Conservation (phyloP, 2,797 vertebrate genomes). For the Ciconia nigra region DNA sequence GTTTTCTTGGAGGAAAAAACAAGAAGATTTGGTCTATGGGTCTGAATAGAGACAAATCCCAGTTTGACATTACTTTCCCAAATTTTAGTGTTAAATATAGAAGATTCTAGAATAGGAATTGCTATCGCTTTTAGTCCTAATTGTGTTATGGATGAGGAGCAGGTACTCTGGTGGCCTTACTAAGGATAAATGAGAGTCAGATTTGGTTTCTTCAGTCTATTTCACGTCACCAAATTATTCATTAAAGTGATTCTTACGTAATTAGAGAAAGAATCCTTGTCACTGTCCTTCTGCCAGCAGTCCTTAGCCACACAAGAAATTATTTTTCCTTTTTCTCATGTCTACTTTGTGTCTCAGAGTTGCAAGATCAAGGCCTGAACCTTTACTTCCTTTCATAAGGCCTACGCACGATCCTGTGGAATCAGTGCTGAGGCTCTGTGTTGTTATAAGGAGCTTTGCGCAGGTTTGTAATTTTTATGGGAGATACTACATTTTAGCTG, state of each 20-base stretch:
- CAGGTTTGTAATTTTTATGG: background rate
- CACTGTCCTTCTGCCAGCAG: background rate
- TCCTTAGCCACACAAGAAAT: background rate
- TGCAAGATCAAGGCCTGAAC: background rate
- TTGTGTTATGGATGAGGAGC: background rate
- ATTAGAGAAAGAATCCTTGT: background rate
- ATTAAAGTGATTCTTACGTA: background rate
- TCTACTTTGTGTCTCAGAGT: background rate
- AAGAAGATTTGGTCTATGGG: background rate
- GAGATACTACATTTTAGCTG: background rate
- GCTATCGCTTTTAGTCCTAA: background rate
- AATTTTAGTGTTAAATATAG: background rate
- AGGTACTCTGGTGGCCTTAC: background rate
- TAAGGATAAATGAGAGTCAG: background rate
- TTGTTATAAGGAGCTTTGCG: background rate
- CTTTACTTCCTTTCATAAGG: background rate
- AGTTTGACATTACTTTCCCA: background rate
- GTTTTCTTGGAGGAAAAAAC: background rate
- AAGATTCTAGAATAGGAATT: background rate
- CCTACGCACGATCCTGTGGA: background rate
- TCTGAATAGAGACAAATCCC: background rate
- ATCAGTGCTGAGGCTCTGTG: background rate
- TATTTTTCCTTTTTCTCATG: background rate
- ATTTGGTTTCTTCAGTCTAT: background rate
- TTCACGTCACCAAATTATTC: background rate